Conservation (phyloP, 2,113 vertebrate species). For the Halichoeres trimaculatus region DNA sequence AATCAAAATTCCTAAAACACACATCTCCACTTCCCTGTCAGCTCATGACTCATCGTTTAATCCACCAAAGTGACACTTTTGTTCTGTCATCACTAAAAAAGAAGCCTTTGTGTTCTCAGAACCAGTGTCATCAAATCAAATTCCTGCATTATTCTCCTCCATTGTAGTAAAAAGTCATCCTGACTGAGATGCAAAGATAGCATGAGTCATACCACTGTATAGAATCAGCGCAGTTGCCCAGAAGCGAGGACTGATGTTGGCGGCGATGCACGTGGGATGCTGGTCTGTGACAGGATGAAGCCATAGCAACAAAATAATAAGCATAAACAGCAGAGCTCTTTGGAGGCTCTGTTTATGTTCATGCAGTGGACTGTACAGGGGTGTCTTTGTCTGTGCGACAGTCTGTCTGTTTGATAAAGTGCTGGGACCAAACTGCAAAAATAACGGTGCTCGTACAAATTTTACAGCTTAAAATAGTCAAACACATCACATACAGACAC, state of each 20-base stretch:
- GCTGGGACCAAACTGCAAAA: background rate
- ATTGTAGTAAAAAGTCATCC: background rate
- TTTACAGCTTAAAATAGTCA: background rate
- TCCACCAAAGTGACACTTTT: slow-evolving; percentile 8
- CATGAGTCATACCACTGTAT: slow-evolving; percentile 38
- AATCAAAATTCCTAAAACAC: slow-evolving; percentile 1
- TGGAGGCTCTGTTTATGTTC: background rate
- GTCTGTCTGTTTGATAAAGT: background rate
- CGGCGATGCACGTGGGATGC: slow-evolving; percentile 8
- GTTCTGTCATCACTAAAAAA: slow-evolving; percentile 9
- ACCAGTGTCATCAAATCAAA: slow-evolving; percentile 4
- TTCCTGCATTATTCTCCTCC: slow-evolving; percentile 4
- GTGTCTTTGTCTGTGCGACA: background rate
- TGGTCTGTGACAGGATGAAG: slow-evolving; percentile 33
- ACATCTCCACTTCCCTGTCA: background rate
- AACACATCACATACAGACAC: background rate
- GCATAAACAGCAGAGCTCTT: slow-evolving; percentile 23
- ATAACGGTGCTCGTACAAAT: no score
- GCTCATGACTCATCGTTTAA: background rate
- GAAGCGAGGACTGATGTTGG: slow-evolving; percentile 27
- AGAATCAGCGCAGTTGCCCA: slow-evolving; percentile 23
- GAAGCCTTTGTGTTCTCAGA: slow-evolving; percentile 10
- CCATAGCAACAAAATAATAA: slow-evolving; percentile 66
- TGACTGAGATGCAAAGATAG: slow-evolving; percentile 16
- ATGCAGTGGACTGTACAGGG: background rate